A percentile compares a stretch with the other conserved stretches of the same genome.
phyloP scores from a whole-genome alignment of 1,140 invertebrate species.

The Druon quercuslanigerum region DNA sequence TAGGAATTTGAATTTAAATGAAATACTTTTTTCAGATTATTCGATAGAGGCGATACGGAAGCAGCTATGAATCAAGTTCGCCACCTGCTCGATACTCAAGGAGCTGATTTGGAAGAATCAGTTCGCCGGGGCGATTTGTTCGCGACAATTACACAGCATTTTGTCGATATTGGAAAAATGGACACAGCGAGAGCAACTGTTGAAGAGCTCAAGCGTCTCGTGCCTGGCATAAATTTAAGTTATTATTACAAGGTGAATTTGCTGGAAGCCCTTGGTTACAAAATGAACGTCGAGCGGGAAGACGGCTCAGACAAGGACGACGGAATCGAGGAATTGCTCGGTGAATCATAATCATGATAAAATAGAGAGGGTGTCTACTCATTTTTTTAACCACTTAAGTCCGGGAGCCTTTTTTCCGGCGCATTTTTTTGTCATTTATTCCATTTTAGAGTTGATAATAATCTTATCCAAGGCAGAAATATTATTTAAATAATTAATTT shows the following conservation, averaged over 20 bases:
- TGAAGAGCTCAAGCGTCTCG: conserved; percentile 67
- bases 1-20: background rate
- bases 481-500: too few relatives aligned
- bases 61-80: conserved; percentile 77
- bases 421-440: too few relatives aligned
- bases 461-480: too few relatives aligned
- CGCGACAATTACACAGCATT: conserved; percentile 76
- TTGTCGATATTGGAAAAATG: conserved; percentile 68
- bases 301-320: conserved; percentile 69
- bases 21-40: conserved; percentile 64
- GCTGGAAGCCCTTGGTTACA: conserved; percentile 68
- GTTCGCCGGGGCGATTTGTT: conserved; percentile 77
- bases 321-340: conserved; percentile 70
- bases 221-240: conserved; percentile 71
- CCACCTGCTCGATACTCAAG: conserved; percentile 75
- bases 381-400: too few relatives aligned
- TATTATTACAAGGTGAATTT: conserved; percentile 69
- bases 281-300: conserved; percentile 62
- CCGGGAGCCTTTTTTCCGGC: too few relatives aligned
- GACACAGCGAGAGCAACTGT: conserved; percentile 67
- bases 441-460: too few relatives aligned
- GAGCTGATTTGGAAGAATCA: conserved; percentile 74
- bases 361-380: too few relatives aligned
- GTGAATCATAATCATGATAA: conserved; percentile 55
- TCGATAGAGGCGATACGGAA: conserved; percentile 75